Base-by-base conservation (phyloP, 2,888 invertebrate species). In the Spicauda simplicius region DNA sequence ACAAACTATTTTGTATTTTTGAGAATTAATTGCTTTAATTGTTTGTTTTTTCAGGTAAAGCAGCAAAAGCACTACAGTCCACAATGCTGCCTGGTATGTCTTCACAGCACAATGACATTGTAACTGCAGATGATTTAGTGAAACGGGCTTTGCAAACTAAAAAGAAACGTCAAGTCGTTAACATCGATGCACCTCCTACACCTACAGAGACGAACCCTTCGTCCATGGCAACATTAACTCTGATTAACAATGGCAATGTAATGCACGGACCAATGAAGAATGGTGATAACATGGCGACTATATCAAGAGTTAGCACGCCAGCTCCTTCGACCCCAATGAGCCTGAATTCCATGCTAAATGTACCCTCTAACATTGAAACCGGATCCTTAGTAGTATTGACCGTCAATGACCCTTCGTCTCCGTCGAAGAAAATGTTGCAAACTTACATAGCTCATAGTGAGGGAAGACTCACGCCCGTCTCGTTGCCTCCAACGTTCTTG, bases 351-450 rank as follows among this genome's bases (percentile, higher is more conserved):
- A 64, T 79, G 2, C 71, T 81, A 0, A 73, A 77, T 6, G 77
- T 88, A 3, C 87, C 90, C 3, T 60, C 82, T 0, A 90, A 92
- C 68, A 88, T 92, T 0, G 89, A 91, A 68, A 80, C 78, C 0
- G 93, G 92, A 0, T 93, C 93, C 0, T 71, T 93, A 50, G 92
- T 93, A 0, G 90, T 92, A 0, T 71, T 93, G 1, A 87, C 91
- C 0, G 91, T 91, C 0, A 84, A 89, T 57, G 91, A 92, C 71
- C 92, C 93, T 0, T 80, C 82, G 30, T 86, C 87, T 0, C 90
- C 93, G 0, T 78, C 89, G 0, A 90, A 90, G 72, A 91, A 91
- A 69, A 90, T 91, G 86, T 73, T 92, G 0, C 93, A 93, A 64
- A 92, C 92, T 0, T 93, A 92, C 70, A 87, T 92, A 61, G 86